Percentiles rank a stretch among this genome's conserved stretches.
Conservation (phyloP, 2,888 invertebrate genomes). For the Galerucella nymphaeae region DNA sequence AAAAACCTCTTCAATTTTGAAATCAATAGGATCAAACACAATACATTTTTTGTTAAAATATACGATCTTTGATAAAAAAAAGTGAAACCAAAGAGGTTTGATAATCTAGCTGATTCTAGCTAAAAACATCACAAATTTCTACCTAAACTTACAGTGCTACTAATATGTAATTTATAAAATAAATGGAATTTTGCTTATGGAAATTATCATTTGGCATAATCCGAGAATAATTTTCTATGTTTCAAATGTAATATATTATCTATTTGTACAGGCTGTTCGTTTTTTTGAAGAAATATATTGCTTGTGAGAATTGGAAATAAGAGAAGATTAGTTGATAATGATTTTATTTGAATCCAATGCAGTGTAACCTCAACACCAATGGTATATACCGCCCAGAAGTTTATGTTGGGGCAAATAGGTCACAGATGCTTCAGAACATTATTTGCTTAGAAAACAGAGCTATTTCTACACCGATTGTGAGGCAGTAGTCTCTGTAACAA, state of each 20-base stretch:
- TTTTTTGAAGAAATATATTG: too few species aligned
- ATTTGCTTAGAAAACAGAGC: too few species aligned
- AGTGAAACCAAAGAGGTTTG: neutral
- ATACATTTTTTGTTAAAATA: conserved; percentile 7
- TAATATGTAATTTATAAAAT: neutral
- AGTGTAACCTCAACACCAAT: too few species aligned
- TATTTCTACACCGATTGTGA: too few species aligned
- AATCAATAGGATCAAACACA: neutral
- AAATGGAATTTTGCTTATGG: neutral
- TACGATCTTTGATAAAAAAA: conserved; percentile 2
- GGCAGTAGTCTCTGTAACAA: too few species aligned
- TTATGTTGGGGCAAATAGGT: too few species aligned
- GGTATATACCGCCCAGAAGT: too few species aligned
- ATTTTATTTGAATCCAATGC: too few species aligned
- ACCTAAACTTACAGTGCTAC: neutral
- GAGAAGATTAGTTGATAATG: too few species aligned
- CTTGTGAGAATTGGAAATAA: too few species aligned
- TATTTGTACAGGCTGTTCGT: too few species aligned
- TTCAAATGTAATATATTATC: neutral
- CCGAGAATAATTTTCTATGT: neutral
- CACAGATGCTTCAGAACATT: too few species aligned
- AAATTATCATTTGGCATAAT: neutral
- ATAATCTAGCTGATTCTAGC: neutral
- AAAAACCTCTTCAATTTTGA: neutral
- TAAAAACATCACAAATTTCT: conserved; percentile 3